Percentiles rank a stretch among this genome's conserved stretches.
Evolutionary conservation across 2,888 invertebrate genomes (phyloP).

Genomic region (Rhingia campestris): DNA sequence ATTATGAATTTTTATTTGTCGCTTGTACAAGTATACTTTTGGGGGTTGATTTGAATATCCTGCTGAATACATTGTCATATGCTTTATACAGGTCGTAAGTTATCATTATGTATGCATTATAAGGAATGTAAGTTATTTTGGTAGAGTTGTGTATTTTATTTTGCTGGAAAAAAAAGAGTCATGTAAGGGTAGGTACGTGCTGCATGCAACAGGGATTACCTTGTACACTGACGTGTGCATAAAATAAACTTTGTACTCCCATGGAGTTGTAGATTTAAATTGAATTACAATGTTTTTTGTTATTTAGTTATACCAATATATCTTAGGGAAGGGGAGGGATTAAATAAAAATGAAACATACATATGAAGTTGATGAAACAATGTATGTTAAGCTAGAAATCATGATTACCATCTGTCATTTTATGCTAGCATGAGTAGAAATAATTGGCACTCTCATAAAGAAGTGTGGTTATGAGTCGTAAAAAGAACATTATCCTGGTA

Average conservation of each 20-base stretch:
- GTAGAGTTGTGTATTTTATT: not conserved
- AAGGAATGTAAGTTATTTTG: constrained; percentile 13
- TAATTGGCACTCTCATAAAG: too few relatives aligned
- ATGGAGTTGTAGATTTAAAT: not conserved
- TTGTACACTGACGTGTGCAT: not conserved
- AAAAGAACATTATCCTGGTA: too few relatives aligned
- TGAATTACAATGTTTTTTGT: not conserved
- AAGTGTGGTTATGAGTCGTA: too few relatives aligned
- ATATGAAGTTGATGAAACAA: too few relatives aligned
- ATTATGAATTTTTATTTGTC: constrained; percentile 69
- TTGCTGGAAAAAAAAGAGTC: not conserved
- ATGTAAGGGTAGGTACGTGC: constrained; percentile 15
- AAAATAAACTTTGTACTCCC: not conserved
- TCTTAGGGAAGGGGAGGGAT: too few relatives aligned
- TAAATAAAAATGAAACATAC: too few relatives aligned
- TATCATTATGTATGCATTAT: constrained; percentile 4
- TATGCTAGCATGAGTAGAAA: too few relatives aligned
- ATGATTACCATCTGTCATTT: too few relatives aligned
- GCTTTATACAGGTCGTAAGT: not conserved
- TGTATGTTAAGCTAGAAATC: too few relatives aligned
- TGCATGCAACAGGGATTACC: constrained; percentile 42
- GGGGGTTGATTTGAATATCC: not conserved
- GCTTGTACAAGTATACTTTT: not conserved
- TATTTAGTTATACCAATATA: too few relatives aligned
- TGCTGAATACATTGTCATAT: not conserved